phyloP scores from a whole-genome alignment of 1,140 invertebrate species.

The Drosophila carrolli region DNA sequence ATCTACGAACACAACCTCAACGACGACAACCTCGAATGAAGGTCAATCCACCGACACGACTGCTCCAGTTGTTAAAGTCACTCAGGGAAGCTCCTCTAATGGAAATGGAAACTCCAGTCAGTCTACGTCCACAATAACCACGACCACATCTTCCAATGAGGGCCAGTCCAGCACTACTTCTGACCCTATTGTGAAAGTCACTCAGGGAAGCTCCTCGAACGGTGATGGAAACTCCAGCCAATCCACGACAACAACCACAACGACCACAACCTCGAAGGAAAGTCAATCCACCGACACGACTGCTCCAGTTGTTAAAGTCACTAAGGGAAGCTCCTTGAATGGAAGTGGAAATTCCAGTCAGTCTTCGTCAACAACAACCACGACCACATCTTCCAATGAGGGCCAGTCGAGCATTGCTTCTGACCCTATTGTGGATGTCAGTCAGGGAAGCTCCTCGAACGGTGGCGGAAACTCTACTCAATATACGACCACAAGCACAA shows the following conservation, averaged over 20 bases:
- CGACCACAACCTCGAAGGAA: too few species aligned
- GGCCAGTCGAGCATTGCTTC: not conserved
- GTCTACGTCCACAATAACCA: too few species aligned
- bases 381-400: not conserved
- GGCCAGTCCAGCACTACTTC: not conserved
- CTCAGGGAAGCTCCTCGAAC: not conserved
- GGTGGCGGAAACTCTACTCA: too few species aligned
- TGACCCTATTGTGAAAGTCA: not conserved
- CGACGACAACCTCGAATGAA: slow-evolving; percentile 1
- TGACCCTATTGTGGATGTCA: not conserved
- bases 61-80: not conserved
- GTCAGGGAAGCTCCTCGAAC: not conserved
- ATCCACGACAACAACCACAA: too few species aligned
- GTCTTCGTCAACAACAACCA: not conserved
- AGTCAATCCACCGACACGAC: too few species aligned
- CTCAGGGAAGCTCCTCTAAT: not conserved
- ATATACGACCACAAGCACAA: not conserved
- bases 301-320: too few species aligned
- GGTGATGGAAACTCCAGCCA: not conserved
- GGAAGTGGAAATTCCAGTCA: too few species aligned
- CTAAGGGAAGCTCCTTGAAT: too few species aligned
- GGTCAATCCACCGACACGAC: not conserved
- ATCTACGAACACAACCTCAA: not conserved
- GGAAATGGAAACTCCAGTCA: not conserved
- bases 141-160: slow-evolving; percentile 4